These are phyloP conservation scores for Oreochromis tanganicae DNA, from an alignment of 2,113 vertebrate species.

Conservation along the genomic window DNA sequence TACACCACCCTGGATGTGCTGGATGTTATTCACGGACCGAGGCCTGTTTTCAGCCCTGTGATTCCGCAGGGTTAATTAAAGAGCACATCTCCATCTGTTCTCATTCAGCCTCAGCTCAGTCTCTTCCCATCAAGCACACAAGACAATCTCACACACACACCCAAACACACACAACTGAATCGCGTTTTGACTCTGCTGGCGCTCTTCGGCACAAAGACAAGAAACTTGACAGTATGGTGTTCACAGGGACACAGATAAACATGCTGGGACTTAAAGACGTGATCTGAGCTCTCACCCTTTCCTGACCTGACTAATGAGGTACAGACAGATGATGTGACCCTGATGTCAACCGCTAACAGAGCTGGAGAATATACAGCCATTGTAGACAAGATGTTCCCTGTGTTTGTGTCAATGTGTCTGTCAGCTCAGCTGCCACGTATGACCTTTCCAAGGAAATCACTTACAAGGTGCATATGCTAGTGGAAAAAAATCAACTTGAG, in stretches of 20 bases:
- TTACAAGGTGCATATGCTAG: background rate
- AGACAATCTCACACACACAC: constrained; percentile 29
- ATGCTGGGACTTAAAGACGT: constrained; percentile 23
- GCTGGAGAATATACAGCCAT: constrained; percentile 29
- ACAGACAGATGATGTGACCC: constrained; percentile 40
- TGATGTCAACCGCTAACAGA: background rate
- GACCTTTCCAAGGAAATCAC: background rate
- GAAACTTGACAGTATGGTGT: constrained; percentile 4
- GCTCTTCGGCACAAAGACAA: constrained; percentile 14
- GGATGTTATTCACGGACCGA: constrained; percentile 79
- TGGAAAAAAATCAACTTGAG: background rate
- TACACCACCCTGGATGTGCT: constrained; percentile 53
- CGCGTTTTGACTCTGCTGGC: background rate
- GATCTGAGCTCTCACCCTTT: constrained; percentile 18
- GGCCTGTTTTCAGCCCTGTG: constrained; percentile 76
- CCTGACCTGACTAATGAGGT: constrained; percentile 56
- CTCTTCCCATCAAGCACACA: constrained; percentile 48
- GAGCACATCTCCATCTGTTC: constrained; percentile 82
- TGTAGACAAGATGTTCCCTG: background rate
- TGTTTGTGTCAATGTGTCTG: constrained; percentile 6
- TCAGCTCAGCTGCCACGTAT: constrained; percentile 9
- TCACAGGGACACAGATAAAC: constrained; percentile 34
- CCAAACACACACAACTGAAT: background rate
- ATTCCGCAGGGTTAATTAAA: constrained; percentile 82
- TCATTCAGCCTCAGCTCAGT: constrained; percentile 68